Conservation (phyloP, 92 coral and sea anemone genomes). For the Zoanthus sociatus region DNA sequence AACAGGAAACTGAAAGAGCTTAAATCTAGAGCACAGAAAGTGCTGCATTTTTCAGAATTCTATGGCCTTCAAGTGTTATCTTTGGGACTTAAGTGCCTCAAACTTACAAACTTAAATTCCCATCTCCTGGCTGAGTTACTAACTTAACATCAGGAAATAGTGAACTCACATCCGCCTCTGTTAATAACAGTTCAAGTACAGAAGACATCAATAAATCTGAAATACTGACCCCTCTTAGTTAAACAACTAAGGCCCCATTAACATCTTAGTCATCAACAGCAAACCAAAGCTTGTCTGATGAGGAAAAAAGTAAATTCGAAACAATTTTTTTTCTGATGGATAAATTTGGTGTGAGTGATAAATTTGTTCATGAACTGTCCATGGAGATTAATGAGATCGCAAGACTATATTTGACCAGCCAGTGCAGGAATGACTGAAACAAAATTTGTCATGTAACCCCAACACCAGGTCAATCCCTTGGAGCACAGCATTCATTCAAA, state of each 20-base stretch:
- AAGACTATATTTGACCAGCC: conserved; percentile 17
- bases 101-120: conserved; percentile 31
- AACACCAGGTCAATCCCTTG: conserved; percentile 44
- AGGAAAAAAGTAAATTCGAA: conserved; percentile 62
- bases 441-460: conserved; percentile 31
- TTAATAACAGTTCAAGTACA: conserved; percentile 21
- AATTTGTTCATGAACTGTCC: conserved; percentile 62
- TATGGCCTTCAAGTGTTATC: conserved; percentile 58
- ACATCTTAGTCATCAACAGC: conserved; percentile 13
- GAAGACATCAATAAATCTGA: conserved; percentile 16
- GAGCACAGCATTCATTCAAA: conserved; percentile 49
- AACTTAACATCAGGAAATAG: background rate
- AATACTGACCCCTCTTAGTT: conserved; percentile 14
- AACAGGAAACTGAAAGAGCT: conserved; percentile 59
- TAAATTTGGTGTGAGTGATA: conserved; percentile 75
- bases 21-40: conserved; percentile 58
- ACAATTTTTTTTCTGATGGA: conserved; percentile 60
- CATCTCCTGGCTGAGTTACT: background rate
- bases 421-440: conserved; percentile 40
- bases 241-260: conserved; percentile 14
- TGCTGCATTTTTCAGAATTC: conserved; percentile 38
- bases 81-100: conserved; percentile 36
- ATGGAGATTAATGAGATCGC: conserved; percentile 66
- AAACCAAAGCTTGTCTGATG: conserved; percentile 25
- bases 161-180: background rate